Evolutionary conservation across 2,888 invertebrate genomes (phyloP), one percentile per base, ranked within the genome.

Genomic region (Yponomeuta cagnagella): DNA sequence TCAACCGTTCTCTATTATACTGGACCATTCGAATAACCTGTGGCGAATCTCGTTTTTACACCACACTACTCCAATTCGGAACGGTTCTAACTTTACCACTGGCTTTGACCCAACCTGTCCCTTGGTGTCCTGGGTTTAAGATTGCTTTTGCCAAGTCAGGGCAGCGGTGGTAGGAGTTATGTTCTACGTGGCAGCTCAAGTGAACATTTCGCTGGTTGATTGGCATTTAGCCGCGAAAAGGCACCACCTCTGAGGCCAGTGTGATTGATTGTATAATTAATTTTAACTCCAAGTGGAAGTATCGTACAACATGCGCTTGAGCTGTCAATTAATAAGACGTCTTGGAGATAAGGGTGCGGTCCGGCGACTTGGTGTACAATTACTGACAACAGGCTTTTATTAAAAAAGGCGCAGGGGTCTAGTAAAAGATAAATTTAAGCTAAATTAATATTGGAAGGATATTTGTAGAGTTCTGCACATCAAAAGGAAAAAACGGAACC

Each of bases 211-310:
- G 84, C 83, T 80, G 83, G 82, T 86, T 88, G 89, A 89, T 88
- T 89, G 89, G 86, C 89, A 88, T 87, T 88, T 86, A 80, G 84
- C 86, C 84, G 89, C 84, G 90, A 87, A 90, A 89, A 89, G 87
- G 88, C 85, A 88, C 89, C 90, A 90, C 89, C 89, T 89, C 83
- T 80, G 80, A 83, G 88, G 83, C 88, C 88, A 76, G 78, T 82
- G 82, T 86, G 89, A 89, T 89, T 90, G 89, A 90, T 90, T 90
- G 89, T 88, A 89, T 90, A 89, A 90, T 90, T 90, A 90, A 90
- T 90, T 90, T 86, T 83, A 82, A 88, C 88, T 87, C 84, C 85
- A 87, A 87, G 87, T 87, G 82, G 86, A 86, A 85, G 82, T 82
- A 80, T 80, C 82, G 82, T 83, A 83, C 83, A 80, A 80, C 83